Conservation (phyloP, 2,113 vertebrate species). For the Okapia johnstoni region DNA sequence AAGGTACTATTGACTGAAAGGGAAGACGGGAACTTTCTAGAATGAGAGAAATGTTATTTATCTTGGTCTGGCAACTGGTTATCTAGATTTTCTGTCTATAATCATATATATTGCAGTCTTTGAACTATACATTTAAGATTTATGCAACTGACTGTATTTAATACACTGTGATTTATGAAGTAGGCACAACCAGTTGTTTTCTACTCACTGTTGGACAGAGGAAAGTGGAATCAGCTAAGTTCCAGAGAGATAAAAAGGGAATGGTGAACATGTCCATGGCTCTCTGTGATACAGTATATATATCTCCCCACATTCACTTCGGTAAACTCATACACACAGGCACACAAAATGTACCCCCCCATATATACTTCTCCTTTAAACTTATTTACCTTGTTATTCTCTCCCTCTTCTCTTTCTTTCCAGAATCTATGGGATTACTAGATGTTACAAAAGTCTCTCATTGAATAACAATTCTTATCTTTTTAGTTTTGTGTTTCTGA, state of each 20-base stretch:
- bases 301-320: background rate
- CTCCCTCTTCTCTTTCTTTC: background rate
- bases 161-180: background rate
- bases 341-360: background rate
- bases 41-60: background rate
- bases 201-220: background rate
- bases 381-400: background rate
- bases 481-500: background rate
- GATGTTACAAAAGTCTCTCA: background rate
- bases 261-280: background rate
- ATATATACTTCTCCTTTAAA: background rate
- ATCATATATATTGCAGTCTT: background rate
- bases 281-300: no score
- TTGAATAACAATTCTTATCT: background rate
- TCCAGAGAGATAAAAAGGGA: background rate
- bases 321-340: background rate
- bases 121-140: background rate
- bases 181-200: background rate
- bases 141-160: background rate
- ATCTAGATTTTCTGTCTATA: background rate
- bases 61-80: background rate
- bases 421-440: background rate
- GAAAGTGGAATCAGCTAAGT: background rate
- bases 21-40: background rate
- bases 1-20: background rate